These are phyloP conservation scores for Itoplectis maculator DNA, from an alignment of 2,888 invertebrate genomes.

Conservation along the genomic window DNA sequence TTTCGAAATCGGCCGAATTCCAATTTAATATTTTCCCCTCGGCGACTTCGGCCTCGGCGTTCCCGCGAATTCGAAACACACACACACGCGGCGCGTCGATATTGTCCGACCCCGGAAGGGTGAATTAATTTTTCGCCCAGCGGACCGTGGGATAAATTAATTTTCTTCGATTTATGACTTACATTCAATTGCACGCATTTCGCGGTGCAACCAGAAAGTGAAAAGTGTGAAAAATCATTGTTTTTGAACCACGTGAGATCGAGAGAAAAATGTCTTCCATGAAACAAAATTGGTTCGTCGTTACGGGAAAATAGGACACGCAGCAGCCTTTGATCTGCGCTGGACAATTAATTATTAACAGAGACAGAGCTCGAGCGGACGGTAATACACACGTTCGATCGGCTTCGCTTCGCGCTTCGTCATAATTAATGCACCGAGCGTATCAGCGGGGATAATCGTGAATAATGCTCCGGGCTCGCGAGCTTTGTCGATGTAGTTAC, in stretches of 20 bases:
- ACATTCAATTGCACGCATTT: too few relatives aligned
- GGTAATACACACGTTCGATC: constrained; percentile 22
- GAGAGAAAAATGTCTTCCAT: not conserved
- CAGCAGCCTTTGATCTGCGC: not conserved
- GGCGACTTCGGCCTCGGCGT: not conserved
- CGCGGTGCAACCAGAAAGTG: too few relatives aligned
- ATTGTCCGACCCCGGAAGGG: too few relatives aligned
- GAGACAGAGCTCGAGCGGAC: not conserved
- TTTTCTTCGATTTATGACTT: too few relatives aligned
- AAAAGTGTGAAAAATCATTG: too few relatives aligned
- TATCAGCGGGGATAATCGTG: constrained; percentile 44
- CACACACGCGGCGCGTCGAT: too few relatives aligned
- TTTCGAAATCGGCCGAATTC: constrained; percentile 21
- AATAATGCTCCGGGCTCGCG: constrained; percentile 42
- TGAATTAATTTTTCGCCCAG: too few relatives aligned
- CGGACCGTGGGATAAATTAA: too few relatives aligned
- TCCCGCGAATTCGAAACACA: not conserved
- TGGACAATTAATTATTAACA: constrained; percentile 7
- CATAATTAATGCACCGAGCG: constrained; percentile 48
- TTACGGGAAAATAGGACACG: not conserved
- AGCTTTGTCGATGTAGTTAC: not conserved
- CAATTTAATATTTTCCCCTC: constrained; percentile 34
- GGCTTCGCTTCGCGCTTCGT: constrained; percentile 36
- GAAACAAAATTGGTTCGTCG: not conserved
- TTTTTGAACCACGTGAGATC: not conserved